Evolutionary conservation across 2,888 invertebrate genomes (phyloP).

Genomic region (Rapana venosa): DNA sequence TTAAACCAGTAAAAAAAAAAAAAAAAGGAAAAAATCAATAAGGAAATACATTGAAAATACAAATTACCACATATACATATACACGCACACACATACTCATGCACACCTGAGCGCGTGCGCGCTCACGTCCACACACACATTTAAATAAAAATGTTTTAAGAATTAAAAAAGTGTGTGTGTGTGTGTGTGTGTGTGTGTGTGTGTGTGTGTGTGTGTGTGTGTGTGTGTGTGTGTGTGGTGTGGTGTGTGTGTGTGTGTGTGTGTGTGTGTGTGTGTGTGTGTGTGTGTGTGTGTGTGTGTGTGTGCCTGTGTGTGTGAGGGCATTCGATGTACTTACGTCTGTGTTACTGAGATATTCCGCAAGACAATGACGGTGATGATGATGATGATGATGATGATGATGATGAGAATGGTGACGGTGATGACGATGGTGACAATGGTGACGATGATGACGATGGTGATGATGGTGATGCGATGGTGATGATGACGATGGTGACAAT

Average conservation of each 20-base stretch:
- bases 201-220: slow-evolving; percentile 18
- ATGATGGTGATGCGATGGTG: neutral
- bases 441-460: neutral
- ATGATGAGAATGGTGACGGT: neutral
- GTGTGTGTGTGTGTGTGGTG: neutral
- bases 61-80: too few species aligned
- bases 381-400: neutral
- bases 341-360: neutral
- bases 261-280: slow-evolving; percentile 20
- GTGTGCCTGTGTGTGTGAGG: neutral
- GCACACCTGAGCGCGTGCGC: too few species aligned
- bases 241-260: neutral
- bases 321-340: neutral
- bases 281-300: slow-evolving; percentile 6
- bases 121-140: too few species aligned
- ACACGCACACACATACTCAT: too few species aligned
- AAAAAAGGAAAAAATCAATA: too few species aligned
- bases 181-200: neutral
- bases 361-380: neutral
- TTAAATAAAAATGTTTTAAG: too few species aligned
- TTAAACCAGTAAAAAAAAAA: too few species aligned
- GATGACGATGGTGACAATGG: neutral
- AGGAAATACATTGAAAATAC: too few species aligned
- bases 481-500: neutral
- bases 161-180: neutral